Evolutionary conservation across 2,797 vertebrate genomes (phyloP).

Genomic region (Mareca penelope): DNA sequence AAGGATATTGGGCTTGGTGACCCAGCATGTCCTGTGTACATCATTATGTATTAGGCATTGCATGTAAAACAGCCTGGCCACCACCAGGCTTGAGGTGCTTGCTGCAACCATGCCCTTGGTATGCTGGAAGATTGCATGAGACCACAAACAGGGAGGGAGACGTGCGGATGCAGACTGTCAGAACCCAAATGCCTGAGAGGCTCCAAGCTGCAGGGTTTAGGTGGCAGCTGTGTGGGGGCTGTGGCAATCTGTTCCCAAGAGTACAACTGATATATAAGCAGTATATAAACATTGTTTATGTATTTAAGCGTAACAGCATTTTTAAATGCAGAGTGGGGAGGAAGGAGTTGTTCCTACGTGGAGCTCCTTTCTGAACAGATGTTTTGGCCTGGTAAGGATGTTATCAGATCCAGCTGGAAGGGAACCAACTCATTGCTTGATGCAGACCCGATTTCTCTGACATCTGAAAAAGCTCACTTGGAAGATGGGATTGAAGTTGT

Average conservation of each 20-base stretch:
- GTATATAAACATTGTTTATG: constrained; percentile 28
- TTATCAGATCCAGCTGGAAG: constrained; percentile 43
- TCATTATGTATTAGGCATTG: background rate
- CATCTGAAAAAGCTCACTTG: background rate
- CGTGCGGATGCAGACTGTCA: background rate
- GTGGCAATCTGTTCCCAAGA: constrained; percentile 45
- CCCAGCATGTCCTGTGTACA: rapidly evolving
- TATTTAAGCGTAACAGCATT: constrained; percentile 35
- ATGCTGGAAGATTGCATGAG: background rate
- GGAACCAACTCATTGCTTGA: constrained; percentile 32
- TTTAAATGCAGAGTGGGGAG: constrained; percentile 33
- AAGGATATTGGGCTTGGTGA: background rate
- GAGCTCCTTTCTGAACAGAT: constrained; percentile 48
- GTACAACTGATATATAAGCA: constrained; percentile 16
- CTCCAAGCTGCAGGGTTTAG: background rate
- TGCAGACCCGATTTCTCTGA: constrained; percentile 24
- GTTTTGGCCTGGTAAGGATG: constrained; percentile 27
- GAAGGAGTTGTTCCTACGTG: background rate
- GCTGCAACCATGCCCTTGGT: background rate
- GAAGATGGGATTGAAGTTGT: background rate
- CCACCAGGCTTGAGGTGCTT: background rate
- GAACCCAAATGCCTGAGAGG: background rate
- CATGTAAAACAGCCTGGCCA: background rate
- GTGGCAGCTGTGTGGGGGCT: constrained; percentile 57
- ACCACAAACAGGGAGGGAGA: background rate